Base-by-base conservation (phyloP, 2,888 invertebrate species). In the Ganaspis brasiliensis region DNA sequence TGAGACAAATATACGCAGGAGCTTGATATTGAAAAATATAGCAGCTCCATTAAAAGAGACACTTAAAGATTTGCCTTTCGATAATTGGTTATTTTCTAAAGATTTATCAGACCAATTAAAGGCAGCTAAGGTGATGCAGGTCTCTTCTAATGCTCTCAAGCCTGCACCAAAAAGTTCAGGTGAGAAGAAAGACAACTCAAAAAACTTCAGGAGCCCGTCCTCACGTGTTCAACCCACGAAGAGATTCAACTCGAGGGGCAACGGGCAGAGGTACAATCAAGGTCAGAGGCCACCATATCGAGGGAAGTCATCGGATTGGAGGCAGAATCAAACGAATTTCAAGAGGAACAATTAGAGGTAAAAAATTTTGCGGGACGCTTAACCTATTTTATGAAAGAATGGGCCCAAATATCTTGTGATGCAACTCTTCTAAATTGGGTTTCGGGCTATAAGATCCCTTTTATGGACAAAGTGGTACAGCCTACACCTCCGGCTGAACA, bases 1-100 rank as follows among this genome's bases (percentile, higher is more conserved):
- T 21, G 78, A 79, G 45, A 75, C 74, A 2, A 31, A n/a, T 0
- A 78, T 74, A 6, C 45, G 79, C n/a, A 61, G 37, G n/a, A 16
- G 45, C 45, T 67, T 67, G 24, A 67, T 37, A 35, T 26, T 35
- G 35, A 63, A 63, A 26, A 63, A 40, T 40, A 63, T 63, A 35
- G 40, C 16, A 35, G 63, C 63, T 19, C 40, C 63, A 12, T 31
- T 63, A 10, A 24, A 14, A 35, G 63, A 63, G 21, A 63, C 26
- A 9, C 26, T 63, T 2, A 35, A 63, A 26, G 63, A 63, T 63
- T n/a, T n/a, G n/a, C n/a, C n/a, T n/a, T n/a, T n/a, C n/a, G n/a
- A n/a, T n/a, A n/a, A n/a, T n/a, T n/a, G n/a, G 40, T 26, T 63
- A 26, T 63, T 63, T 40, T 21, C 37, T 5, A 40, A 35, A 2